Base-by-base conservation (phyloP, 2,888 invertebrate genomes). In the Mesorhabditis spiculigera region DNA sequence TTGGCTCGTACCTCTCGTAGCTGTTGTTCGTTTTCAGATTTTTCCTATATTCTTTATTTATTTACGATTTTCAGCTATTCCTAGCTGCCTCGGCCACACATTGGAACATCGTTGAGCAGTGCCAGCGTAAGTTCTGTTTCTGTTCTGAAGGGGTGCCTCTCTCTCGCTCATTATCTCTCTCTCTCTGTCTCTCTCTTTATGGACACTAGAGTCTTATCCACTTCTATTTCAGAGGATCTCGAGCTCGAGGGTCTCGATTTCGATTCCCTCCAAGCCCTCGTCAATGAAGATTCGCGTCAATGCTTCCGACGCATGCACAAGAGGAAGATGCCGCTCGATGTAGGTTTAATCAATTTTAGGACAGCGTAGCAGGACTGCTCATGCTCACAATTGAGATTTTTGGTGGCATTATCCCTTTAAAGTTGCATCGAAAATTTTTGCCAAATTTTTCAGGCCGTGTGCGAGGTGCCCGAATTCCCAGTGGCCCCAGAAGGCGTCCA, bases 201-300 rank as follows among this genome's bases (percentile, higher is more conserved):
- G n/a, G n/a, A n/a, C n/a, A n/a, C 28, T 28, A 62, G 4, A 42
- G 1, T 4, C 1, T 58, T 13, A n/a, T 67, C n/a, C 16, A 28
- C 67, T 61, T 5, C 3, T 5, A 43, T 65, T 74, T 41, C 71
- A 77, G 79, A 75, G 43, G 72, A 71, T 3, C 73, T 79, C 8
- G 65, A 71, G 13, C 74, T 76, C 63, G 79, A 79, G 61, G 69
- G 74, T 41, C 71, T 79, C 43, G 79, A 79, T 63, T 79, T 79
- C 45, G 79, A 79, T 62, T 70, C 79, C 42, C 76, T 79, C 1
- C 79, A 79, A 70, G 61, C 76, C 5, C 70, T 79, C 16, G 78
- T 78, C 28, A 73, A 73, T 45, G 77, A 79, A 63, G 79, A 79
- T 67, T 74, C 78, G 16, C 66, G 76, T 5, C 78, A 79, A 44